phyloP scores from a whole-genome alignment of 1,140 invertebrate species.

The Drosophila orena region DNA sequence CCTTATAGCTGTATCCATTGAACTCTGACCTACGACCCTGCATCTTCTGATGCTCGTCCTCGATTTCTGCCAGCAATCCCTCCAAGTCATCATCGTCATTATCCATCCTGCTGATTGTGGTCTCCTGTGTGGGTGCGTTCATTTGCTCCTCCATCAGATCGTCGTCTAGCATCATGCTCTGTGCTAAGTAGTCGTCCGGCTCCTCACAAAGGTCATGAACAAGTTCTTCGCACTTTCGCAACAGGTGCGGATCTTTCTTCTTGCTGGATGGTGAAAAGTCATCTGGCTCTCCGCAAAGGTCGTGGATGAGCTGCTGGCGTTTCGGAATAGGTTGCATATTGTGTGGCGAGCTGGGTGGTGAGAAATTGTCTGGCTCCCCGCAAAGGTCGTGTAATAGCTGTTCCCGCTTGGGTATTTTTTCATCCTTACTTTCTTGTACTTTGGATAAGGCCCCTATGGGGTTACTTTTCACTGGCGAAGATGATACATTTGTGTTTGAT shows the following conservation, averaged over 20 bases:
- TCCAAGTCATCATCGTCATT: slow-evolving; percentile 67
- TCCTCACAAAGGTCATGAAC: slow-evolving; percentile 17
- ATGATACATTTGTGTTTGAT: background rate
- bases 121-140: slow-evolving; percentile 21
- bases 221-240: slow-evolving; percentile 10
- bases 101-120: background rate
- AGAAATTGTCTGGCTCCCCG: slow-evolving; percentile 10
- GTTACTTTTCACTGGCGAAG: slow-evolving; percentile 4
- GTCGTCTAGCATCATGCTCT: slow-evolving; percentile 62
- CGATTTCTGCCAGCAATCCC: slow-evolving; percentile 63
- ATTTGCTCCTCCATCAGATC: slow-evolving; percentile 58
- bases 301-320: background rate
- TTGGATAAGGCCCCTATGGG: background rate
- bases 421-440: slow-evolving; percentile 2
- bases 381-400: slow-evolving; percentile 12
- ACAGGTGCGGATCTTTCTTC: slow-evolving; percentile 1
- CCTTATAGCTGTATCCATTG: slow-evolving; percentile 50
- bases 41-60: slow-evolving; percentile 55
- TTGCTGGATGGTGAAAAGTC: background rate
- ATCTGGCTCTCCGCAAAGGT: slow-evolving; percentile 21
- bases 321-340: background rate
- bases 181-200: slow-evolving; percentile 52
- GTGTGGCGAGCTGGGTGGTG: background rate
- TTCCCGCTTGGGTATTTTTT: slow-evolving; percentile 3
- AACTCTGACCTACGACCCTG: slow-evolving; percentile 68